Evolutionary conservation across 2,113 vertebrate species (phyloP), one percentile per base, ranked within the genome.

Genomic region (Thryonomys swinderianus): DNA sequence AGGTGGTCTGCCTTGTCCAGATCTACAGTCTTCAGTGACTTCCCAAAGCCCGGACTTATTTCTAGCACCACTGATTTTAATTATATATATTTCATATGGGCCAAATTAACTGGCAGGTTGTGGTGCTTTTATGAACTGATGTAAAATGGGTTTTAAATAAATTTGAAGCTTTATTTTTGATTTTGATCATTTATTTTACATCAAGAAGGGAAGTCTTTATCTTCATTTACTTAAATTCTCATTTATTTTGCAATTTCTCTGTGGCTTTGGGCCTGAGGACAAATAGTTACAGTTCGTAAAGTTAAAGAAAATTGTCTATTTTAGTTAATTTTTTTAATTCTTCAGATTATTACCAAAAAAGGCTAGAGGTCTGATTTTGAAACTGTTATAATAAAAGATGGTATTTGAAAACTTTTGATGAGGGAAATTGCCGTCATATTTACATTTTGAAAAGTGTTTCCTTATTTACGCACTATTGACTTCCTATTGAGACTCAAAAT

Each of bases 401-500:
- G 59, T 92, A 95, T 96, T 97, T 88, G 93, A 97, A 96, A 97
- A 98, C 93, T 98, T 98, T 88, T 96, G 76, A 93, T 97, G 83
- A 96, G 86, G 91, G 45, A 97, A 96, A 96, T 89, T 96, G 71
- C 85, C 66, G 18, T 94, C 55, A 83, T 98, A 94, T 98, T 96
- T 59, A 93, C 94, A 95, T 97, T 97, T 82, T 93, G 71, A 95
- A 97, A 66, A 97, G 96, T 96, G 95, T 94, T 98, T 97, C 97
- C 96, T 98, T 97, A 97, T 97, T 97, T 97, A 96, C 87, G 64
- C 95, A 92, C 93, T 97, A 91, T 97, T 66, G 90, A 97, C 96
- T 98, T 98, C 94, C 90, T 97, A 98, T 96, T 93, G 96, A 98
- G 95, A 96, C 93, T 98, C 93, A 97, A 98, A 98, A 97, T 98